Evolutionary conservation across 2,888 invertebrate genomes (phyloP), one percentile per base, ranked within the genome.

Genomic region (Osmoderma eremita): DNA sequence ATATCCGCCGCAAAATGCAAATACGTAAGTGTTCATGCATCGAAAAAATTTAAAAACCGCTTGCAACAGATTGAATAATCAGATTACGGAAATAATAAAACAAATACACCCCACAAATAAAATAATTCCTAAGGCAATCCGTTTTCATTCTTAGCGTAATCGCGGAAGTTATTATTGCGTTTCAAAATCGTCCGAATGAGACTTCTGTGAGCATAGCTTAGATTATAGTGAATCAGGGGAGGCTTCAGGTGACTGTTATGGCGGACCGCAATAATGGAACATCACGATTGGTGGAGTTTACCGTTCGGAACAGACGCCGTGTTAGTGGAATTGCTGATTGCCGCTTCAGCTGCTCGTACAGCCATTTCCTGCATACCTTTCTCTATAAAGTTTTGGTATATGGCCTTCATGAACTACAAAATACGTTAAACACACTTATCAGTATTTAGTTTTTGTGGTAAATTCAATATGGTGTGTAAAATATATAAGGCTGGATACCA

Each of bases 291-390:
- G 83, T 88, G 88, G 81, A 84, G 82, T 80, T 88, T 89, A 72
- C 88, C 88, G 81, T 88, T 89, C 78, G 79, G 75, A 22, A 70
- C 65, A 69, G 67, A 49, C 67, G 67, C 71, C 48, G 71, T 71
- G 70, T 74, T 84, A 65, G 65, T 71, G 48, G 71, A 70, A 72
- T 86, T 86, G 58, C 86, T 86, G 64, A 90, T 84, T 6, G 90
- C 88, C 66, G 88, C 84, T 80, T 89, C 90, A 67, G 91, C 90
- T 75, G 91, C 92, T 80, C 89, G 91, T 58, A 87, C 88, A 73
- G 93, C 92, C 76, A 92, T 93, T 82, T 90, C 91, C 80, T 93
- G 90, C 81, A 94, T 89, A 78, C 93, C 90, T 81, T 90, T 91
- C 84, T 93, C 92, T 79, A 93, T 86, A 79, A 91, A 91, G 70